Evolutionary conservation across 2,888 invertebrate species (phyloP), one percentile per base, ranked within the genome.

Genomic region (Melanchra persicariae): DNA sequence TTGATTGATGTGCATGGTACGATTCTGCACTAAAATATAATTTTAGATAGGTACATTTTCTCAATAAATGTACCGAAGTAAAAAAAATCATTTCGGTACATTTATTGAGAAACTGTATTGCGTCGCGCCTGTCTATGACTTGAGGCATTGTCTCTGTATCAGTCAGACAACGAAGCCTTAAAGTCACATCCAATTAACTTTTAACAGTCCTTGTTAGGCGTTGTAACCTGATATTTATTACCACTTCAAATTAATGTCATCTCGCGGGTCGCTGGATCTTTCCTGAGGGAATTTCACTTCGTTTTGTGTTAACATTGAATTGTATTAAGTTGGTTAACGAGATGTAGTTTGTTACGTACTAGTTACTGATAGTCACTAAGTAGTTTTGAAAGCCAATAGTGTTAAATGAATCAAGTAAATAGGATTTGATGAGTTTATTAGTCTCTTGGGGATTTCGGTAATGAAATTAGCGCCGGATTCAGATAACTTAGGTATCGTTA

Each of bases 161-260:
- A n/a, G n/a, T 37, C 3, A 3, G 12, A 37, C 12, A 12, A 37
- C 37, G 37, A 37, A 10, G 37, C 40, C 15, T 40, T 40, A 22
- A 37, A 77, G 59, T 52, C 52, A 26, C 47, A 58, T 60, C 57
- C 49, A 80, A 77, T 77, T 75, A 68, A 66, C 55, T 73, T 77
- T 76, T 54, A 60, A 65, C 55, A 79, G 65, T 70, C 52, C 55
- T 74, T 57, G 51, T 69, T 67, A 37, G 37, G 19, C 51, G 51
- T 66, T 54, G 55, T 58, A 19, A 55, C 30, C 66, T 57, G 58
- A 69, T 77, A 83, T 74, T 79, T 79, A 79, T 69, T 63, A 30
- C 37, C 51, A 61, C 45, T 60, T 47, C 63, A 64, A 78, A 75
- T 74, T 34, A 68, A 55, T 47, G n/a, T 24, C 19, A 19, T 74